phyloP scores from a whole-genome alignment of 2,888 invertebrate species.

The Drosophila testacea region DNA sequence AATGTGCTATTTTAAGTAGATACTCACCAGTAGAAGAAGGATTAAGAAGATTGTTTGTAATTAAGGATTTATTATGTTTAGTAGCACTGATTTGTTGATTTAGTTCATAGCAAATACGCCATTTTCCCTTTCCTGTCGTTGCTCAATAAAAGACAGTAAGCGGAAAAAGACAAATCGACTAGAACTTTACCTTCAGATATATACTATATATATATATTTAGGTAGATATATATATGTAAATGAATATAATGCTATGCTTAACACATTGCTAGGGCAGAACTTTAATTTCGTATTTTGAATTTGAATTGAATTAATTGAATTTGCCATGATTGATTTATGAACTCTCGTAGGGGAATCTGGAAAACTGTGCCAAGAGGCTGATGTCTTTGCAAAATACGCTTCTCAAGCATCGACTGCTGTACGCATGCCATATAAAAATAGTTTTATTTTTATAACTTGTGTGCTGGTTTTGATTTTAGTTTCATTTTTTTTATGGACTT shows the following conservation, averaged over 20 bases:
- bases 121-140: constrained; percentile 86
- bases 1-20: not conserved
- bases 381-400: constrained; percentile 27
- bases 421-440: constrained; percentile 69
- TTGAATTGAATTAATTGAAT: constrained; percentile 69
- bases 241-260: constrained; percentile 3
- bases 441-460: constrained; percentile 77
- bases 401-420: constrained; percentile 57
- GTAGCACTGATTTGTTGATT: constrained; percentile 47
- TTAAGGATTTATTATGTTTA: not conserved
- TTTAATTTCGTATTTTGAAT: constrained; percentile 35
- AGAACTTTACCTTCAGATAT: constrained; percentile 65
- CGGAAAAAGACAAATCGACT: constrained; percentile 86
- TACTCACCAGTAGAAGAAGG: constrained; percentile 25
- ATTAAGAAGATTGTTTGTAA: not conserved
- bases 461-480: constrained; percentile 73
- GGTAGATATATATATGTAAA: constrained; percentile 14
- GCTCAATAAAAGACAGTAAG: constrained; percentile 85
- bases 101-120: constrained; percentile 84
- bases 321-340: constrained; percentile 74
- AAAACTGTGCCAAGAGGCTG: constrained; percentile 74
- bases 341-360: constrained; percentile 54
- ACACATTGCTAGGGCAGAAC: constrained; percentile 53
- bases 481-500: constrained; percentile 72
- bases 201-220: constrained; percentile 2